A percentile compares a stretch with the other conserved stretches of the same genome.
Conservation (phyloP, 2,113 vertebrate species). For the Uropsilus gracilis region DNA sequence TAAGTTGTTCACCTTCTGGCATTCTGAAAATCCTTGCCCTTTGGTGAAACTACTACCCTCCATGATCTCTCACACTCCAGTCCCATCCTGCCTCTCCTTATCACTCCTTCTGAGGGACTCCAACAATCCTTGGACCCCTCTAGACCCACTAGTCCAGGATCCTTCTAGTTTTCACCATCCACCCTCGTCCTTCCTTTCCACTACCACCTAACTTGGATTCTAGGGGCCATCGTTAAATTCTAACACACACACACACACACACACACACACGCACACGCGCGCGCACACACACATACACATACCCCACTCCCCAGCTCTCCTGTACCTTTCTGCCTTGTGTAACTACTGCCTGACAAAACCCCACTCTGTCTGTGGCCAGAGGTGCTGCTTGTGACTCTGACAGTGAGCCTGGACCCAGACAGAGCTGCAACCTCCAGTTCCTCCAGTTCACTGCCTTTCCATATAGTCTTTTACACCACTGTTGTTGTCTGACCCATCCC, state of each 20-base stretch:
- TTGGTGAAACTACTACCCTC: not conserved
- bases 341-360: not conserved
- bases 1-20: not conserved
- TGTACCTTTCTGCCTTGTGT: not conserved
- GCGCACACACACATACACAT: not conserved
- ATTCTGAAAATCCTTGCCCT: not conserved
- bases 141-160: not conserved
- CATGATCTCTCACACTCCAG: not conserved
- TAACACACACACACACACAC: not conserved
- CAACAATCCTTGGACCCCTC: not conserved
- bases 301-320: not conserved
- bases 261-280: too few species aligned
- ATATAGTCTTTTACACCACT: not conserved
- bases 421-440: not conserved
- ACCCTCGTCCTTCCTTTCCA: not conserved
- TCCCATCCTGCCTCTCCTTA: not conserved
- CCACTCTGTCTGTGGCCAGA: not conserved
- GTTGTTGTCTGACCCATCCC: too few species aligned
- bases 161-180: not conserved
- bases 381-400: not conserved
- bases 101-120: not conserved
- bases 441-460: not conserved
- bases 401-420: not conserved
- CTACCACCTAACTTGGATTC: not conserved
- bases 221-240: not conserved